phyloP scores from a whole-genome alignment of 1,140 invertebrate genomes.

The Drosophila orena region DNA sequence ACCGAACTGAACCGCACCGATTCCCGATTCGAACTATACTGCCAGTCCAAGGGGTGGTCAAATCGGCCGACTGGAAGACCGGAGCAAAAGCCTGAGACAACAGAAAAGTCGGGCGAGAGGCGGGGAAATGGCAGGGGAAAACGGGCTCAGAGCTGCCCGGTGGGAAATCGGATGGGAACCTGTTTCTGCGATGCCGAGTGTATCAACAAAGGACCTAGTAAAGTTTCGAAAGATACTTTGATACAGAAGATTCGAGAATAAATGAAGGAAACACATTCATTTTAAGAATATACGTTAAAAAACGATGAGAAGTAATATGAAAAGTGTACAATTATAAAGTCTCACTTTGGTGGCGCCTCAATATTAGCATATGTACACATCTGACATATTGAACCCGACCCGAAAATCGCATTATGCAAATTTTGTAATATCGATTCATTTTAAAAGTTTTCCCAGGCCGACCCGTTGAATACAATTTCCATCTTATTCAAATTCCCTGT shows the following conservation, averaged over 20 bases:
- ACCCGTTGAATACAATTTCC: constrained; percentile 29
- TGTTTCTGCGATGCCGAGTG: constrained; percentile 9
- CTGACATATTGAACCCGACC: no score
- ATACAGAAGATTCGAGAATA: no score
- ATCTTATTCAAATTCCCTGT: constrained; percentile 28
- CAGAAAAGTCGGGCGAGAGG: constrained; percentile 5
- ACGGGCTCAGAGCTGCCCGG: constrained; percentile 55
- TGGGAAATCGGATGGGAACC: constrained; percentile 63
- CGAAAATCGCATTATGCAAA: not conserved
- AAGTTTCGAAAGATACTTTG: no score
- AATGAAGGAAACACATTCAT: no score
- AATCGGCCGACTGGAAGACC: constrained; percentile 57
- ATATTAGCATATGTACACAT: no score
- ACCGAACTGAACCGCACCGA: constrained; percentile 68
- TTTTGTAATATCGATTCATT: not conserved
- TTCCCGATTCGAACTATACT: constrained; percentile 73
- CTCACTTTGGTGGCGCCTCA: no score
- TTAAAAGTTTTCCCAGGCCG: constrained; percentile 18
- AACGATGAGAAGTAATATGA: no score
- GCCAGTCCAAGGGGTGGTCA: constrained; percentile 43
- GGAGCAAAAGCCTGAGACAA: constrained; percentile 24
- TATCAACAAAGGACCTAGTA: no score
- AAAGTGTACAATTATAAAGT: no score
- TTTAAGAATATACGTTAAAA: no score
- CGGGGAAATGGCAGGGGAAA: constrained; percentile 37